These are phyloP conservation scores for Ladona fulva DNA, from an alignment of 1,140 invertebrate species.

Conservation along the genomic window DNA sequence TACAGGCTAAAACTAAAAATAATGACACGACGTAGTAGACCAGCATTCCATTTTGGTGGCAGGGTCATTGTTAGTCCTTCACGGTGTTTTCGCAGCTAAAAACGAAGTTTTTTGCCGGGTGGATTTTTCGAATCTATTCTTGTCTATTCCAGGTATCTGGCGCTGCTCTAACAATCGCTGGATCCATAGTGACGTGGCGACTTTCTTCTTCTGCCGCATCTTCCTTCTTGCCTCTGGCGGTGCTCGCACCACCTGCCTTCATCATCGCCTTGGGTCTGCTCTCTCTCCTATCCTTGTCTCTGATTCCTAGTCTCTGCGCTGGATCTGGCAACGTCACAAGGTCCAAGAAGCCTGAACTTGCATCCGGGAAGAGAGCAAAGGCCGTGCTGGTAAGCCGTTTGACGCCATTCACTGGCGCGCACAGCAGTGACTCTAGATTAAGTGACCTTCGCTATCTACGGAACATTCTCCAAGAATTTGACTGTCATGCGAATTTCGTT, in stretches of 20 bases:
- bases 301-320: too few species aligned
- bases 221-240: not conserved
- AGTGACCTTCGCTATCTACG: too few species aligned
- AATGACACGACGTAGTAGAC: not conserved
- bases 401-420: too few species aligned
- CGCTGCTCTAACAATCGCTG: not conserved
- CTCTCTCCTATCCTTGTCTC: not conserved
- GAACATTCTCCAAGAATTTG: too few species aligned
- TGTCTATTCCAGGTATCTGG: not conserved
- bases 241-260: not conserved
- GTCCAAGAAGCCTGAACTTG: too few species aligned
- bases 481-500: too few species aligned
- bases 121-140: too few species aligned
- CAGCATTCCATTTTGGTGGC: not conserved
- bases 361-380: too few species aligned
- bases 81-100: not conserved
- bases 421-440: too few species aligned
- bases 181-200: not conserved
- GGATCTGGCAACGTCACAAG: too few species aligned
- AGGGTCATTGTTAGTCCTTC: not conserved
- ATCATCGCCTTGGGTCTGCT: not conserved
- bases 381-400: too few species aligned
- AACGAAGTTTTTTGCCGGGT: too few species aligned
- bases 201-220: not conserved
- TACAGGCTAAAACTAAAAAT: not conserved